Base-by-base conservation (phyloP, 2,888 invertebrate species). In the Meliscaeva auricollis region DNA sequence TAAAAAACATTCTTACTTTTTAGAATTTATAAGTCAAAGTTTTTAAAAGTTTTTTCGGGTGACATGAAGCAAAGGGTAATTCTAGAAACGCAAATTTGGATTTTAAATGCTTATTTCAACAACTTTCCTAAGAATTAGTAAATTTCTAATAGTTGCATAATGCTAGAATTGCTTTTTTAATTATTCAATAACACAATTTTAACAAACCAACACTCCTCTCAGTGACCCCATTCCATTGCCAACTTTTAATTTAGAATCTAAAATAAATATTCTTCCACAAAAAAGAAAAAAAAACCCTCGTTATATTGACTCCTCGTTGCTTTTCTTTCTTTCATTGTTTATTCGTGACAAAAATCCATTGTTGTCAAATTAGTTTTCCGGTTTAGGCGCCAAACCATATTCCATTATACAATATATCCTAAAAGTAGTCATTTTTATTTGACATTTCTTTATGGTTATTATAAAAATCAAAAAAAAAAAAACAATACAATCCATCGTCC, bases 301-400 rank as follows among this genome's bases (percentile, higher is more conserved):
- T 15, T 50, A 41, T 9, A 50, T 9, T 30, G 41, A n/a, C 20
- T 30, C 58, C 32, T 46, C 52, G 3, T 26, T 64, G 50, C 26
- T 32, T 46, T 13, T 17, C 8, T 32, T 30, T 64, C 1, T 35
- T 13, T 46, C 15, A 48, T 68, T 41, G 48, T 68, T n/a, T 54
- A 30, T 54, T 78, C 83, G 78, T 83, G 83, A 74, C 74, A 26
- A 41, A 69, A 69, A 64, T 56, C 70, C 70, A 75, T 83, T 78
- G 64, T 66, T 74, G 32, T 60, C 15, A 79, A 81, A 81, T 79
- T 75, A 70, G 64, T 73, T 83, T 46, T 69, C 50, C 56, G 35
- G 48, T n/a, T 73, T 60, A 48, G 83, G 73, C 83, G 74, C 79
- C 83, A 70, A 69, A 66, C 64, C 15, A 56, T 62, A 41, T 62